A percentile compares a stretch with the other conserved stretches of the same genome.
Evolutionary conservation across 1,140 invertebrate genomes (phyloP).

Genomic region (Caenorhabditis brenneri): DNA sequence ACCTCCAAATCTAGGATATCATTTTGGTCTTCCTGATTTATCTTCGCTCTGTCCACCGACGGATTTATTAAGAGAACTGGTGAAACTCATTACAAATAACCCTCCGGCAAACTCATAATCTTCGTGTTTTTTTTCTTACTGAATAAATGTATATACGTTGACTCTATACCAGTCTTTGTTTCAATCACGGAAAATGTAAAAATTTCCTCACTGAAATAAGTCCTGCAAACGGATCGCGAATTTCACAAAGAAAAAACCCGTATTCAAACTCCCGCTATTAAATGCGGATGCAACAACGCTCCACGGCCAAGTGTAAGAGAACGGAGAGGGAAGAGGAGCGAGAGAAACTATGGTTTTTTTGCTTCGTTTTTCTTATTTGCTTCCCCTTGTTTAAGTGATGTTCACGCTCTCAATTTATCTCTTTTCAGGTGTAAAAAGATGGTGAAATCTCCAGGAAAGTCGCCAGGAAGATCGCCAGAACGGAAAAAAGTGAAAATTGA

Average conservation of each 20-base stretch:
- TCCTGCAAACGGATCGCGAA: too few relatives aligned
- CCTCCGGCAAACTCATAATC: background rate
- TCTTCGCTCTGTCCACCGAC: background rate
- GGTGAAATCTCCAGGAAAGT: constrained; percentile 22
- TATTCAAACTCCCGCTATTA: background rate
- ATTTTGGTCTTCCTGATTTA: background rate
- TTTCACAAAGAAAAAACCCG: background rate
- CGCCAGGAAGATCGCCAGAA: constrained; percentile 2
- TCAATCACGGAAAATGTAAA: too few relatives aligned
- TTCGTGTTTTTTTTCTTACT: background rate
- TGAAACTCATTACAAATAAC: background rate
- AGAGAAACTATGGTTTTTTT: background rate
- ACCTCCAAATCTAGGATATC: background rate
- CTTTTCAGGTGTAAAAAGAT: background rate
- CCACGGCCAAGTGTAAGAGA: background rate
- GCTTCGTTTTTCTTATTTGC: background rate
- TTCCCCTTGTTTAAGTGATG: background rate
- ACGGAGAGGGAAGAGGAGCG: background rate
- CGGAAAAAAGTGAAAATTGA: background rate
- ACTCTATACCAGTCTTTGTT: too few relatives aligned
- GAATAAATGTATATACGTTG: background rate
- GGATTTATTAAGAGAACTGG: background rate
- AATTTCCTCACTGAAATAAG: too few relatives aligned
- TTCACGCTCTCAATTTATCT: background rate
- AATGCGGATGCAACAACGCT: background rate